Conservation (phyloP, 2,113 vertebrate species). For the Danio rerio region GRCz12tu NC_133187.1:13322501-13323000, state of each 20-base stretch:
- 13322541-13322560: background rate
- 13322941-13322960: background rate
- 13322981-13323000: no score
- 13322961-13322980: background rate
- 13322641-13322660: conserved; percentile 19
- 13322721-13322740: conserved; percentile 35
- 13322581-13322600: conserved; percentile 37
- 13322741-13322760: conserved; percentile 35
- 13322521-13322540: no score
- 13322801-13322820: background rate
- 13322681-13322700: conserved; percentile 34
- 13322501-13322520: no score
- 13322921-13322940: conserved; percentile 46
- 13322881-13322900: conserved; percentile 45
- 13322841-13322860: conserved; percentile 41
- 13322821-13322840: background rate
- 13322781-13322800: background rate
- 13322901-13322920: conserved; percentile 47
- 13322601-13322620: conserved; percentile 51
- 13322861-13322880: conserved; percentile 24
- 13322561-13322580: background rate
- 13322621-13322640: conserved; percentile 18
- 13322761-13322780: background rate
- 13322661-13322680: conserved; percentile 53
- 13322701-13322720: conserved; percentile 9